Evolutionary conservation across 35 echinoderm and acorn worm genomes (phyloP).

Genomic region (Apostichopus californicus): DNA sequence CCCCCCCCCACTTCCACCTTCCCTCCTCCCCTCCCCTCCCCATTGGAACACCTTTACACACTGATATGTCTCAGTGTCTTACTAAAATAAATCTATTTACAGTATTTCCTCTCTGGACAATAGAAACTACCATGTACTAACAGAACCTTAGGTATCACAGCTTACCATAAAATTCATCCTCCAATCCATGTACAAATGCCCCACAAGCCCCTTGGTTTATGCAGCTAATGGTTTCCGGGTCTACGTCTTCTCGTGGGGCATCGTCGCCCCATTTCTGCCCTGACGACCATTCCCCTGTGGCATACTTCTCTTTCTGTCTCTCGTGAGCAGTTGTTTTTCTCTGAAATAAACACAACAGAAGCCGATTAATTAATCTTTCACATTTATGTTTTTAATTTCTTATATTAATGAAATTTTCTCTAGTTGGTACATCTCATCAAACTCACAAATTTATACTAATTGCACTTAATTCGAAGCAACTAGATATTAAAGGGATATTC

Average conservation of each 20-base stretch:
- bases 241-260: slow-evolving; percentile 83
- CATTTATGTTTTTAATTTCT: background rate
- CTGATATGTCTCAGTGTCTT: too few relatives aligned
- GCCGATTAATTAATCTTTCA: background rate
- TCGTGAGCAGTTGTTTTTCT: slow-evolving; percentile 91
- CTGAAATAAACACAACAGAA: slow-evolving; percentile 43
- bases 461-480: too few relatives aligned
- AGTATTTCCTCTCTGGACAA: too few relatives aligned
- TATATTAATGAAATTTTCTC: background rate
- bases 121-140: too few relatives aligned
- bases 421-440: background rate
- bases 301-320: slow-evolving; percentile 94
- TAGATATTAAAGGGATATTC: too few relatives aligned
- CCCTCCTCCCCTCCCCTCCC: too few relatives aligned
- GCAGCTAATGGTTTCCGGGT: slow-evolving; percentile 77
- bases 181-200: slow-evolving; percentile 99
- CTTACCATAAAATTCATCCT: slow-evolving; percentile 95
- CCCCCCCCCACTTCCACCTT: too few relatives aligned
- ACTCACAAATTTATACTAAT: background rate
- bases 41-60: too few relatives aligned
- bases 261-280: slow-evolving; percentile 97
- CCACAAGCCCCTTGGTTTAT: slow-evolving; percentile 95
- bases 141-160: too few relatives aligned
- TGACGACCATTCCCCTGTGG: slow-evolving; percentile 88
- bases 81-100: too few relatives aligned